Evolutionary conservation across 2,113 vertebrate species (phyloP), one percentile per base, ranked within the genome.

Genomic region (Columba livia): DNA sequence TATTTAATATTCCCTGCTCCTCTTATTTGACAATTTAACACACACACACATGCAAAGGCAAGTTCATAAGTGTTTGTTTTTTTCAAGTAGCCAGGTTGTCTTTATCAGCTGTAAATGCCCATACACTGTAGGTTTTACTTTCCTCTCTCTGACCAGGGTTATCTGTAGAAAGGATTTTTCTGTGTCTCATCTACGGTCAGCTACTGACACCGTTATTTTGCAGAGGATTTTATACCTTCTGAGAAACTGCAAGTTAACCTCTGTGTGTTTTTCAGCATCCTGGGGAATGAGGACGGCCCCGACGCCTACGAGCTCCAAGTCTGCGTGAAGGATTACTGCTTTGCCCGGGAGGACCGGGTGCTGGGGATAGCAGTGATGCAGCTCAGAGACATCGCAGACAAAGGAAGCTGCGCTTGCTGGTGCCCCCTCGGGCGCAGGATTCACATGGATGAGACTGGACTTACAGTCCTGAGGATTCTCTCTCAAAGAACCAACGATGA

Each of bases 281-380:
- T 99, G 62, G 99, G 99, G 32, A 99, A 99, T 18, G 98, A 99
- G 97, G 99, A 99, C 0, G 98, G 98, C 21, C 99, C 99, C 0
- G 99, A 99, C 69, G 98, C 98, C 96, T 99, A 99, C 3, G 99
- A 99, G 97, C 98, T 99, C 85, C 99, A 99, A 96, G 98, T 99
- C 72, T 99, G 99, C 6, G 98, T 99, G 97, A 99, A 99, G 94
- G 99, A 99, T 95, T 99, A 99, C 98, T 99, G 99, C 95, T 99
- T 99, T 77, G 99, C 99, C 67, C 99, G 99, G 4, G 99, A 99
- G 13, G 99, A 99, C 97, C 98, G 98, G 0, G 98, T 99, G 51
- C 98, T 99, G 85, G 99, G 99, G 57, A 91, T 99, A 57, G 98
- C 99, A 4, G 98, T 99, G 87, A 97, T 99, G 78, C 99, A 99